Conservation (phyloP, 1,140 invertebrate species). For the Drosophila tropicalis region DNA sequence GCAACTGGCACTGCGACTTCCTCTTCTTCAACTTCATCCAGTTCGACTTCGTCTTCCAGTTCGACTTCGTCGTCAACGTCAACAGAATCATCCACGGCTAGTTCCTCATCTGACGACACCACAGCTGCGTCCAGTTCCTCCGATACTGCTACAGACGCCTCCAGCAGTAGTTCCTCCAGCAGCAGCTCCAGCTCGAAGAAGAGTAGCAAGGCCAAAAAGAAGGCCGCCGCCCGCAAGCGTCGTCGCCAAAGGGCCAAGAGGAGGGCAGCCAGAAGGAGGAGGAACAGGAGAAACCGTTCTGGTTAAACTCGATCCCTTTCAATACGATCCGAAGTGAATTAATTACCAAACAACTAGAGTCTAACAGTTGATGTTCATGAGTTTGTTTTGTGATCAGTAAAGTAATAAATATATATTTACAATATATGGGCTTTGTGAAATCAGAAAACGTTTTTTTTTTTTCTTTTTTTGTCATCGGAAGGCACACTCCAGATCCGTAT, state of each 20-base stretch:
- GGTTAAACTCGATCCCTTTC: neutral
- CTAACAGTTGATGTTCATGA: too few relatives aligned
- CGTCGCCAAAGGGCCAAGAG: neutral
- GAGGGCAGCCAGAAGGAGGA: neutral
- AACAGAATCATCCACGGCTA: neutral
- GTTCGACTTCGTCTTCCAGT: neutral
- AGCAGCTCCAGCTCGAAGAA: conserved; percentile 3
- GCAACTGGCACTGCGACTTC: neutral
- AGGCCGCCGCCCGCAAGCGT: conserved; percentile 10
- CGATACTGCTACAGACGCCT: neutral
- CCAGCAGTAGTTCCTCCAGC: conserved; percentile 12
- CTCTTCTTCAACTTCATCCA: neutral
- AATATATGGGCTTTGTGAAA: too few relatives aligned
- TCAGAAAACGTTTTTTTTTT: too few relatives aligned
- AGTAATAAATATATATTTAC: too few relatives aligned
- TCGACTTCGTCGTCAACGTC: neutral
- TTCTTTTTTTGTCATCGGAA: too few relatives aligned
- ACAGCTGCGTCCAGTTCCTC: conserved; percentile 2
- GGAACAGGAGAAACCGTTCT: conserved; percentile 12
- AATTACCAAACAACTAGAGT: neutral
- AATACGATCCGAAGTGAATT: neutral
- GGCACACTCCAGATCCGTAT: neutral
- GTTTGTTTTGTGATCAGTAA: too few relatives aligned
- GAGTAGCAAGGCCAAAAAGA: conserved; percentile 10
- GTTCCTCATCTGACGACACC: neutral